phyloP scores from a whole-genome alignment of 2,113 vertebrate species.

The Pachycephala philippinensis region DNA sequence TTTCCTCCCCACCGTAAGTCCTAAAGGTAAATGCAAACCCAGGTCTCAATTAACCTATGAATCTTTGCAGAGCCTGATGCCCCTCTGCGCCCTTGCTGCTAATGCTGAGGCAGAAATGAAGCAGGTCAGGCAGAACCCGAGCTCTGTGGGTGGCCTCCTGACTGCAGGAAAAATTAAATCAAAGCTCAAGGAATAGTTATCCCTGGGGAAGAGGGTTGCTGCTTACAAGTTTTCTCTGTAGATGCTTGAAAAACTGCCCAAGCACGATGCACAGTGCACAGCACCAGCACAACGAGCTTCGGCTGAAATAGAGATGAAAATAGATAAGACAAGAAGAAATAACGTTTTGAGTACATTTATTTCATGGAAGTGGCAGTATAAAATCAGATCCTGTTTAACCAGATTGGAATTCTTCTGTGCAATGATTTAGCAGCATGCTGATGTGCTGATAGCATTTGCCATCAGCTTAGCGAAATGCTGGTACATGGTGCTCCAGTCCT shows the following conservation, averaged over 20 bases:
- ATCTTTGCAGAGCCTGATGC: background rate
- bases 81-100: background rate
- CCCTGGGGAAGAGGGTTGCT: constrained; percentile 3
- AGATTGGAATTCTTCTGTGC: constrained; percentile 29
- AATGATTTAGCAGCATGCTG: constrained; percentile 11
- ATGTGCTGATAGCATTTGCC: constrained; percentile 19
- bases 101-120: background rate
- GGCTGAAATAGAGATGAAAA: background rate
- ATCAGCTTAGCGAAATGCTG: background rate
- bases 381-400: constrained; percentile 10
- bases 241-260: background rate
- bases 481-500: background rate
- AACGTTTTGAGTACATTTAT: background rate
- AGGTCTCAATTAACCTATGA: background rate
- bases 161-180: constrained; percentile 27
- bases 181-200: constrained; percentile 18
- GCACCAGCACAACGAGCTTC: background rate
- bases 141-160: constrained; percentile 32
- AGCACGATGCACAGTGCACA: fast-evolving
- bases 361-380: background rate
- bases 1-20: background rate
- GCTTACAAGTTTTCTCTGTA: background rate
- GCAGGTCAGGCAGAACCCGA: background rate
- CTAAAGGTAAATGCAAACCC: background rate
- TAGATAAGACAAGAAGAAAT: background rate